Evolutionary conservation across 37 sponge, comb jelly and placozoan species (phyloP).

Genomic region (Hexactinellida sp.): DNA sequence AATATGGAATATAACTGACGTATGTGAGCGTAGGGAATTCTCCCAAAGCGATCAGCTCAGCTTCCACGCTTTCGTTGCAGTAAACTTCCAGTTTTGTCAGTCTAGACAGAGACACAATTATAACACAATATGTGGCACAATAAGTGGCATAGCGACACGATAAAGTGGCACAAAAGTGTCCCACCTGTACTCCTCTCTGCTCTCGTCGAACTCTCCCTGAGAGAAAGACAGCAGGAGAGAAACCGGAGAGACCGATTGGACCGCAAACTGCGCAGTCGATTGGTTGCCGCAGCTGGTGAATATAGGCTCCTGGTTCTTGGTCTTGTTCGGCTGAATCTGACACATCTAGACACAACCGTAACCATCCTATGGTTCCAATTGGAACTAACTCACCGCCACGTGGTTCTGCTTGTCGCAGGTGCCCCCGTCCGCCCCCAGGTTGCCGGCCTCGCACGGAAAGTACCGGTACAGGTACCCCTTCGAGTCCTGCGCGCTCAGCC

Average conservation of each 20-base stretch:
- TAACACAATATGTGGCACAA: not conserved
- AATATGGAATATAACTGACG: not conserved
- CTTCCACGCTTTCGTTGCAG: not conserved
- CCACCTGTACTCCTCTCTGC: conserved; percentile 15
- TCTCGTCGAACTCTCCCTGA: not conserved
- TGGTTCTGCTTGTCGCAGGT: not conserved
- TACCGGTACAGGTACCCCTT: not conserved
- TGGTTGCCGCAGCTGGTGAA: conserved; percentile 3
- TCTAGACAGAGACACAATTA: not conserved
- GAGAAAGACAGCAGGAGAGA: not conserved
- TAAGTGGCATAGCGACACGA: no score
- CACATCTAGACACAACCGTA: not conserved
- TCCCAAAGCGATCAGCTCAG: not conserved
- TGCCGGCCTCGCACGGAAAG: not conserved
- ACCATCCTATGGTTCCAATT: not conserved
- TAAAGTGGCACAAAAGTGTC: not conserved
- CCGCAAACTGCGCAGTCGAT: not conserved
- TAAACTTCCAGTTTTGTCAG: not conserved
- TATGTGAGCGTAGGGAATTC: not conserved
- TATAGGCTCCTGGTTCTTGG: not conserved
- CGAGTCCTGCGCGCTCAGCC: not conserved
- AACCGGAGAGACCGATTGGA: not conserved
- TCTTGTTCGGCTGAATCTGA: not conserved
- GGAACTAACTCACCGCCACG: conserved; percentile 13
- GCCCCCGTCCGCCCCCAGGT: not conserved